These are phyloP conservation scores for Rhagonycha fulva DNA, from an alignment of 2,888 invertebrate species.

Conservation along the genomic window DNA sequence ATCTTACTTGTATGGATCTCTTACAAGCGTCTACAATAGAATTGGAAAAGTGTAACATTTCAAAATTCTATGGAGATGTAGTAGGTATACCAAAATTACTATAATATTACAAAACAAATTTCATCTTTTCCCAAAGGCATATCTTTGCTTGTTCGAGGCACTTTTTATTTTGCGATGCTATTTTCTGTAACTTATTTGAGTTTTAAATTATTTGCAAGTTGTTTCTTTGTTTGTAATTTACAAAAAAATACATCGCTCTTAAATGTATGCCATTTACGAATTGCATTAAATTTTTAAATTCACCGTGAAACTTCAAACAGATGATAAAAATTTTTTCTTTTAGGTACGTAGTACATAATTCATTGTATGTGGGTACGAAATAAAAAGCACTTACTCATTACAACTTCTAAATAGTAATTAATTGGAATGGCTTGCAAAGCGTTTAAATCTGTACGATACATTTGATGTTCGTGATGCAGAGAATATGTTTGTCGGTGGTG, in stretches of 20 bases:
- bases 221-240: neutral
- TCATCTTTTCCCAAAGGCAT: neutral
- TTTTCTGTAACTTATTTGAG: neutral
- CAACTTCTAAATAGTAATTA: neutral
- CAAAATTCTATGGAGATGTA: neutral
- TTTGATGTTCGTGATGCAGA: slow-evolving; percentile 15
- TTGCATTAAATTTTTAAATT: neutral
- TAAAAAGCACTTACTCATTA: neutral
- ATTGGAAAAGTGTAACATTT: neutral
- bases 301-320: neutral
- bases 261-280: neutral
- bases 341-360: neutral
- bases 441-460: slow-evolving; percentile 20
- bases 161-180: neutral
- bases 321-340: neutral
- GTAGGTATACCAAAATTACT: neutral
- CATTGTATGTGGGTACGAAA: neutral
- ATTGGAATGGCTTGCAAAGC: neutral
- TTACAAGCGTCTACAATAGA: neutral
- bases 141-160: neutral
- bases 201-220: neutral
- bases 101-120: neutral
- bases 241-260: too few species aligned
- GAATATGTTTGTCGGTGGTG: slow-evolving; percentile 17
- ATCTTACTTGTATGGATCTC: neutral